Conservation (phyloP, 1,140 invertebrate genomes). For the Achroia grisella region DNA sequence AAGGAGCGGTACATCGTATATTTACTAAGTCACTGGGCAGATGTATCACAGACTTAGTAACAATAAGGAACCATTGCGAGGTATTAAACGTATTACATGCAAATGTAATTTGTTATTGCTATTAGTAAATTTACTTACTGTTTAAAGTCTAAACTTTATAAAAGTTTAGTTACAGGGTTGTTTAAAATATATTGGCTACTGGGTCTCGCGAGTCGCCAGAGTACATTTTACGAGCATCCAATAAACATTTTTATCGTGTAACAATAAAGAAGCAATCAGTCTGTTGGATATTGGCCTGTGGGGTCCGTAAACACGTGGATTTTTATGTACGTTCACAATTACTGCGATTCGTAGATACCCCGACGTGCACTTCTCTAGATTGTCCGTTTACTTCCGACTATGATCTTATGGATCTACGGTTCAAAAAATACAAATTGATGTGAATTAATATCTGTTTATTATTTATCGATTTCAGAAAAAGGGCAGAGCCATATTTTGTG, state of each 20-base stretch:
- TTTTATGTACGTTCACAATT: constrained; percentile 56
- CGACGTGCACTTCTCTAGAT: constrained; percentile 8
- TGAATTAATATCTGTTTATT: no score
- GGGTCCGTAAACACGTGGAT: constrained; percentile 65
- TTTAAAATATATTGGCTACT: constrained; percentile 67
- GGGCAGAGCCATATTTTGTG: no score
- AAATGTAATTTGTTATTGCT: no score
- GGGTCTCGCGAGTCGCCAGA: constrained; percentile 56
- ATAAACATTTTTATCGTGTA: constrained; percentile 71
- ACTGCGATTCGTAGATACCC: constrained; percentile 33
- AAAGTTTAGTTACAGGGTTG: constrained; percentile 59
- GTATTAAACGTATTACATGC: no score
- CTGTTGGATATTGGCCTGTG: constrained; percentile 63
- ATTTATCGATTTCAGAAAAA: no score
- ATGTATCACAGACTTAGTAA: no score
- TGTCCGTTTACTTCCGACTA: constrained; percentile 2
- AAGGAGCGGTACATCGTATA: no score
- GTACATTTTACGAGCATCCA: constrained; percentile 66
- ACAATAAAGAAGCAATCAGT: constrained; percentile 73
- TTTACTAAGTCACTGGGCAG: no score
- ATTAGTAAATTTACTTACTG: constrained; percentile 12
- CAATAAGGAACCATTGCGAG: no score
- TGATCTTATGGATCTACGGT: no score
- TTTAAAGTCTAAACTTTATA: constrained; percentile 40
- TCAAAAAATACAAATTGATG: no score